Conservation (phyloP, 2,797 vertebrate genomes). For the Xenopus petersii region DNA sequence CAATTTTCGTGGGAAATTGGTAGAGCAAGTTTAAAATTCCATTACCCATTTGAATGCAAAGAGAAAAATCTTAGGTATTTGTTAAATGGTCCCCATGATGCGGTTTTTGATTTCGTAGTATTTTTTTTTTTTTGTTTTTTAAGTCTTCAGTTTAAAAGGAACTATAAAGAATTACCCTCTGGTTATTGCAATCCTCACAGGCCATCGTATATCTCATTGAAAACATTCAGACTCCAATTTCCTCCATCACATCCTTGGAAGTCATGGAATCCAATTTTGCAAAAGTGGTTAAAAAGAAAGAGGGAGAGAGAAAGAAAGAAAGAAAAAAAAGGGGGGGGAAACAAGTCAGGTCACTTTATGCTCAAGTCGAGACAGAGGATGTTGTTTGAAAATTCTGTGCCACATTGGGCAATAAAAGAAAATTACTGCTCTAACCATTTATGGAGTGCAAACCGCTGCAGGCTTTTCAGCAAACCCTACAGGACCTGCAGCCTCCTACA, state of each 20-base stretch:
- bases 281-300: constrained; percentile 8
- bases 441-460: constrained; percentile 91
- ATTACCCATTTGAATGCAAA: too few species aligned
- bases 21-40: too few species aligned
- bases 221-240: constrained; percentile 23
- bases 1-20: too few species aligned
- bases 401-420: constrained; percentile 89
- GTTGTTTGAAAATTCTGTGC: constrained; percentile 70
- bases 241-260: constrained; percentile 19
- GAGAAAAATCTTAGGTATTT: too few species aligned
- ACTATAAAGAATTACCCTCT: constrained; percentile 30
- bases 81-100: too few species aligned
- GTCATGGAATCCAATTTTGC: constrained; percentile 12
- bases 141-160: not conserved
- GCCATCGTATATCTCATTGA: constrained; percentile 43
- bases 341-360: constrained; percentile 43
- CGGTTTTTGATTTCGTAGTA: too few species aligned
- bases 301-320: not conserved
- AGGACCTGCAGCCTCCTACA: constrained; percentile 54
- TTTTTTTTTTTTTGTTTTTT: too few species aligned
- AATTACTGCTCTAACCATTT: constrained; percentile 93
- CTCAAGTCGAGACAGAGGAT: constrained; percentile 73
- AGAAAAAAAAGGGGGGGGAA: constrained; percentile 15
- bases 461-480: constrained; percentile 68
- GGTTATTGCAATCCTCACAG: constrained; percentile 40